These are phyloP conservation scores for Syrista parreyssii DNA, from an alignment of 2,888 invertebrate species.

Conservation along the genomic window DNA sequence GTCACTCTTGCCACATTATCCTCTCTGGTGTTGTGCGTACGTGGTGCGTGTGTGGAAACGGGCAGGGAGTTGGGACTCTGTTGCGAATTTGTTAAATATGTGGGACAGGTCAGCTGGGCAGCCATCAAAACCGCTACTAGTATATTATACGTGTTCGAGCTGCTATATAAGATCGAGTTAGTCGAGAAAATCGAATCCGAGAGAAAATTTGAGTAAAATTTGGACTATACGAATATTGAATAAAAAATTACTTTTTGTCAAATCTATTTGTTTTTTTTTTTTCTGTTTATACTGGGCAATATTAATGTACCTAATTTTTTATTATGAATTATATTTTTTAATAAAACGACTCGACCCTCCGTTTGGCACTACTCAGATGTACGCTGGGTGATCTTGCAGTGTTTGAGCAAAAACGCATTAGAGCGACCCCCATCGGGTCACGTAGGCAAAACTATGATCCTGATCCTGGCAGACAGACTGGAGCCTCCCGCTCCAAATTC, in stretches of 20 bases:
- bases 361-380: neutral
- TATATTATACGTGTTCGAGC: neutral
- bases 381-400: neutral
- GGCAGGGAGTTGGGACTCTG: slow-evolving; percentile 14
- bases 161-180: neutral
- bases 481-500: slow-evolving; percentile 57
- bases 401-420: slow-evolving; percentile 55
- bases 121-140: neutral
- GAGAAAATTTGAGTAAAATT: too few species aligned
- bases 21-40: slow-evolving; percentile 2
- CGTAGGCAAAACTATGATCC: slow-evolving; percentile 58
- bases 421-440: slow-evolving; percentile 42
- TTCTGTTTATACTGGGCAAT: neutral
- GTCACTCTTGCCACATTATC: slow-evolving; percentile 52
- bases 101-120: slow-evolving; percentile 24
- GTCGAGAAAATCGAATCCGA: neutral
- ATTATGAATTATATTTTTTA: neutral
- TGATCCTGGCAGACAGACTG: slow-evolving; percentile 62
- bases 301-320: neutral
- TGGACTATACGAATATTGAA: neutral
- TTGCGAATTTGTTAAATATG: slow-evolving; percentile 43
- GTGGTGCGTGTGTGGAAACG: neutral
- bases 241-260: too few species aligned
- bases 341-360: neutral
- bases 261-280: too few species aligned